Evolutionary conservation across 2,797 vertebrate species (phyloP), one percentile per base, ranked within the genome.

Genomic region (Moxostoma hubbsi): DNA sequence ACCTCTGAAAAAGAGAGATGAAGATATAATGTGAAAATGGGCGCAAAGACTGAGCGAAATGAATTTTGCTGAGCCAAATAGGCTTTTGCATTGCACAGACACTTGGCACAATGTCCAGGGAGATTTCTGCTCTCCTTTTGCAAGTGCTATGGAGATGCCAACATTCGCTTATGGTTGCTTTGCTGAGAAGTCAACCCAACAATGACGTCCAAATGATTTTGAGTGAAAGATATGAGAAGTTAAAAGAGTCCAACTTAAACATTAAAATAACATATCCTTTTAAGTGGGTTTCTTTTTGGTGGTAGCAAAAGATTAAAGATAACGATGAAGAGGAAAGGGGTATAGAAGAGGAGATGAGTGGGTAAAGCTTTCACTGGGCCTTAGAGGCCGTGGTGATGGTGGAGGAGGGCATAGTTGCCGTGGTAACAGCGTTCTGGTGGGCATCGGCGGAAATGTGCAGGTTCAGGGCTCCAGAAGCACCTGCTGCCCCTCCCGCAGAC

Each of bases 351-450:
- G 73, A 68, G 18, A 80, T 80, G 81, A 73, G 73, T 80, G 69
- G 88, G 81, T 84, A 68, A 83, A 73, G 75, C 90, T 89, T 90
- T 99, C 96, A 99, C 94, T 98, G 98, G 71, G 98, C 97, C 95
- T 98, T 99, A 92, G 98, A 98, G 94, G 97, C 96, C 79, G 97
- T 96, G 90, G 96, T 97, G 91, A 97, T 97, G 93, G 97, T 97
- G 86, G 98, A 94, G 5, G 96, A 90, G 79, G 97, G 91, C 86
- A 93, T 90, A 9, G 91, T 90, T 46, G 96, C 95, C 43, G 96
- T 93, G 92, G 96, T 95, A 90, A 94, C 94, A 87, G 96, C 95
- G 91, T 92, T 95, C 90, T 96, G 97, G 86, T 96, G 93, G 89
- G 94, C 90, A 57, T 98, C 97, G 0, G 96, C 88, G 75, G 96